phyloP scores from a whole-genome alignment of 1,140 invertebrate genomes.

The Drosophila nebulosa region DNA sequence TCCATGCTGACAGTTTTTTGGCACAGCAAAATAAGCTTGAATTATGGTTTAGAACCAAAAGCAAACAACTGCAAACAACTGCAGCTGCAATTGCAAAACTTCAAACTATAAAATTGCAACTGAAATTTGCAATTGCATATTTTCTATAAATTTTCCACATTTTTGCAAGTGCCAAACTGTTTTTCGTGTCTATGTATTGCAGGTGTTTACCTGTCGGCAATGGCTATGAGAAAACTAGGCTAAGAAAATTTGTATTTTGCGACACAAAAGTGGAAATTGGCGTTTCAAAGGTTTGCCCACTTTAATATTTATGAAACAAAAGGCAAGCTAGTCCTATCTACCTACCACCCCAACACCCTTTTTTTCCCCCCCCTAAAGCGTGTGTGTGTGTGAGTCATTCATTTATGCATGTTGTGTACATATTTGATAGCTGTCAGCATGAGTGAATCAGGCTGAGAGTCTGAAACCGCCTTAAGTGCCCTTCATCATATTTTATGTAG shows the following conservation, averaged over 20 bases:
- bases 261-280: conserved; percentile 25
- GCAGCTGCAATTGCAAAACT: conserved; percentile 18
- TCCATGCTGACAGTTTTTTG: conserved; percentile 16
- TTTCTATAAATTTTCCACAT: conserved; percentile 55
- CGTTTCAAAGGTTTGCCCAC: conserved; percentile 46
- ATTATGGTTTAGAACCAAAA: conserved; percentile 36
- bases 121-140: conserved; percentile 46
- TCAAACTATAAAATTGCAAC: conserved; percentile 5
- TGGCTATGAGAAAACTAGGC: conserved; percentile 40
- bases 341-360: conserved; percentile 12
- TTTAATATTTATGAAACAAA: conserved; percentile 77
- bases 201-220: conserved; percentile 1
- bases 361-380: not conserved
- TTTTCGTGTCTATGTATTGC: conserved; percentile 16
- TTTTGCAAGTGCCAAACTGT: conserved; percentile 35
- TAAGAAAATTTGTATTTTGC: conserved; percentile 14
- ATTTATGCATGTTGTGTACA: conserved; percentile 72
- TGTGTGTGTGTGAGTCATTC: conserved; percentile 45
- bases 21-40: conserved; percentile 46
- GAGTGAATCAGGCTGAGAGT: conserved; percentile 40
- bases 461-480: conserved; percentile 63
- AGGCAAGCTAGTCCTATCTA: conserved; percentile 31
- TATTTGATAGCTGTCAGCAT: conserved; percentile 71
- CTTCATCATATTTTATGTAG: conserved; percentile 75
- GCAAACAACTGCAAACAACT: conserved; percentile 16